A percentile compares a stretch with the other conserved stretches of the same genome.
Conservation (phyloP, 35 echinoderm and acorn worm species). For the Acanthaster planci region DNA sequence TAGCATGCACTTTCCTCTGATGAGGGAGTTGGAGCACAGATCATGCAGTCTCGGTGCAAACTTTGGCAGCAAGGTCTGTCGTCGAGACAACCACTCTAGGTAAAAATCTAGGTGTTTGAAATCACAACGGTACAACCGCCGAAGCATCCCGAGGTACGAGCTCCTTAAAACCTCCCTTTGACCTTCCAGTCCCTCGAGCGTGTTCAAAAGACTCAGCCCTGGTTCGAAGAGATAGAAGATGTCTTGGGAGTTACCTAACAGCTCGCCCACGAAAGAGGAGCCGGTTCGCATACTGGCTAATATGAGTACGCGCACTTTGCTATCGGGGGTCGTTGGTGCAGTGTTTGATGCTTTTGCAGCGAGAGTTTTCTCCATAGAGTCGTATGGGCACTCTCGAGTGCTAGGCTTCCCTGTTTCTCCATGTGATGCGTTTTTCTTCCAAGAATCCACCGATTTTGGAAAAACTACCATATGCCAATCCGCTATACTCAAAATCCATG, state of each 20-base stretch:
- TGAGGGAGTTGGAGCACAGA: background rate
- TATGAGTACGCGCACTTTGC: constrained; percentile 12
- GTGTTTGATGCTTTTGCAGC: too few relatives aligned
- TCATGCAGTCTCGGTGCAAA: constrained; percentile 16
- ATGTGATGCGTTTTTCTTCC: too few relatives aligned
- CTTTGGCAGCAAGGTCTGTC: background rate
- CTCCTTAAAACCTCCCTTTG: background rate
- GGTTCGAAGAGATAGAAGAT: constrained; percentile 76
- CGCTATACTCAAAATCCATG: too few relatives aligned
- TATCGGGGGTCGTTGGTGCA: background rate
- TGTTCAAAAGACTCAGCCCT: constrained; percentile 25
- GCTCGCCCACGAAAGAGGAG: constrained; percentile 66
- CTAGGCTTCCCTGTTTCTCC: too few relatives aligned
- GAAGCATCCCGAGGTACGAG: background rate
- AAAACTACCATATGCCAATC: too few relatives aligned
- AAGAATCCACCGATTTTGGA: too few relatives aligned
- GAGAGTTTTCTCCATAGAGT: too few relatives aligned
- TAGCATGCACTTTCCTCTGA: background rate
- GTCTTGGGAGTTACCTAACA: constrained; percentile 39
- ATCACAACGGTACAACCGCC: constrained; percentile 15
- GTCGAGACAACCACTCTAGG: background rate
- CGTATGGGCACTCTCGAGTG: too few relatives aligned
- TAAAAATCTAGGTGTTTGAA: constrained; percentile 29
- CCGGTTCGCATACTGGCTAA: constrained; percentile 72
- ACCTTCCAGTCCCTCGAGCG: constrained; percentile 7